Evolutionary conservation across 2,888 invertebrate species (phyloP).

Genomic region (Danaus chrysippus): DNA sequence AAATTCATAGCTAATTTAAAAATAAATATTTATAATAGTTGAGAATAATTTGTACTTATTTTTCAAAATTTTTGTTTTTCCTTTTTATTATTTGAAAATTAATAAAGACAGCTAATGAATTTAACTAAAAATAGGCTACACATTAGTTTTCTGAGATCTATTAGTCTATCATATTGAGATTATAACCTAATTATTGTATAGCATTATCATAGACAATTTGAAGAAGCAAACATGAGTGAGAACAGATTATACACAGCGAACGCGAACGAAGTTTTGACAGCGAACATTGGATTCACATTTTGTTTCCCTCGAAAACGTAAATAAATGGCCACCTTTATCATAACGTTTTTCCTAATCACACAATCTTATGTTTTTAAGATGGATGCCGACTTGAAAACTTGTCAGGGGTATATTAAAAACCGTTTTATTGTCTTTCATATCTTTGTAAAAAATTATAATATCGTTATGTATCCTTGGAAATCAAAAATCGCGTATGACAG

Average conservation of each 20-base stretch:
- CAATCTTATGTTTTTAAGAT: constrained; percentile 69
- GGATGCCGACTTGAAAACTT: constrained; percentile 62
- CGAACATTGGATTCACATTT: constrained; percentile 46
- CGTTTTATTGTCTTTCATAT: constrained; percentile 9
- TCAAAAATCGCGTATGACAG: constrained; percentile 58
- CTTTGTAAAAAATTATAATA: constrained; percentile 18
- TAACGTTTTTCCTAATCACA: constrained; percentile 69
- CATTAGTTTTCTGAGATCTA: not conserved
- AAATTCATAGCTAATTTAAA: too few species aligned
- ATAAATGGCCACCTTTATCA: constrained; percentile 77
- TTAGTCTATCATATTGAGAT: not conserved
- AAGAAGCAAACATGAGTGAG: constrained; percentile 20
- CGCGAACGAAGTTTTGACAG: constrained; percentile 52
- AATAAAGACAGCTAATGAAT: too few species aligned
- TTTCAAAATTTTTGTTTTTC: too few species aligned
- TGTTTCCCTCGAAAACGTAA: constrained; percentile 69
- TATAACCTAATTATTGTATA: constrained; percentile 10
- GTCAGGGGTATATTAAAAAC: constrained; percentile 46
- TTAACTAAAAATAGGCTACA: too few species aligned
- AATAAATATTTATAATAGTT: too few species aligned
- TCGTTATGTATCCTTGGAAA: constrained; percentile 38
- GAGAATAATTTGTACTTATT: too few species aligned
- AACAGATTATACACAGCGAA: constrained; percentile 40
- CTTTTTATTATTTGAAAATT: too few species aligned
- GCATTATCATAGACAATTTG: constrained; percentile 36